Conservation (phyloP, 1,140 invertebrate species). For the Gonioctena quinquepunctata region DNA sequence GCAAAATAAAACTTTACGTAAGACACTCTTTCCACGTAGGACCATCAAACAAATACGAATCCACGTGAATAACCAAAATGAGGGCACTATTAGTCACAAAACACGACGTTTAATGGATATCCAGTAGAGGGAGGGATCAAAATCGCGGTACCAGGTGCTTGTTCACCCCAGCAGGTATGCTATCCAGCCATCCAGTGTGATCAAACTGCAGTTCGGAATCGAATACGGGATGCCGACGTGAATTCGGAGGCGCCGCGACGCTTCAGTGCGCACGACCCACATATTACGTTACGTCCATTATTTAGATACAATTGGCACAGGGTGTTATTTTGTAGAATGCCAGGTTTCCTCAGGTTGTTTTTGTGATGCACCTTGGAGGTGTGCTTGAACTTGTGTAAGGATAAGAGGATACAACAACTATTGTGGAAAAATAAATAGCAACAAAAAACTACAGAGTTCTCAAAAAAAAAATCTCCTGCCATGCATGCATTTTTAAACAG, state of each 20-base stretch:
- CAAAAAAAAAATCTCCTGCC: no score
- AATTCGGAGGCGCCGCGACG: slow-evolving; percentile 35
- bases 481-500: no score
- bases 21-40: not conserved
- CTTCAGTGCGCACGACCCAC: not conserved
- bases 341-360: not conserved
- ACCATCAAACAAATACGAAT: slow-evolving; percentile 25
- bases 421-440: no score
- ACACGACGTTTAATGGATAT: not conserved
- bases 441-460: no score
- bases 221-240: slow-evolving; percentile 24
- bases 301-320: not conserved
- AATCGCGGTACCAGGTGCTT: slow-evolving; percentile 43
- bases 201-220: slow-evolving; percentile 31
- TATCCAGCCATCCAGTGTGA: slow-evolving; percentile 48
- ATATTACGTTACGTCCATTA: not conserved
- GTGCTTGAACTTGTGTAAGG: no score
- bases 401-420: no score
- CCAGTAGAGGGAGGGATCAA: not conserved
- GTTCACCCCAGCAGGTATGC: slow-evolving; percentile 30
- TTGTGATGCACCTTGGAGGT: no score
- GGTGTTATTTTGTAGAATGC: not conserved
- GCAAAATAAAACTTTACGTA: not conserved
- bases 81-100: not conserved
- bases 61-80: slow-evolving; percentile 7